Conservation (phyloP, 2,888 invertebrate species). For the Gymnocheta viridis region DNA sequence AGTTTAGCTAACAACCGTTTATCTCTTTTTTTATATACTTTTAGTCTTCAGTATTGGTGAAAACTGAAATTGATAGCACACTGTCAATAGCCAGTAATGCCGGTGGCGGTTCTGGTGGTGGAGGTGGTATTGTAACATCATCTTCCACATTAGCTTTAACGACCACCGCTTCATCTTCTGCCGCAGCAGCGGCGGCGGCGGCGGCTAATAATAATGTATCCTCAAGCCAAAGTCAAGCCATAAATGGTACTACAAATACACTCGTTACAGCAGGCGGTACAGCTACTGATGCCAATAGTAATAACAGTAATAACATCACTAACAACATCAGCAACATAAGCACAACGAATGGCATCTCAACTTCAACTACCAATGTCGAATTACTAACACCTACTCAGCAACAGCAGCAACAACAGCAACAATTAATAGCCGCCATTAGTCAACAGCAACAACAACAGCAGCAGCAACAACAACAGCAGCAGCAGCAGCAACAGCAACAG, state of each 20-base stretch:
- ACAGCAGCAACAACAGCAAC: constrained; percentile 65
- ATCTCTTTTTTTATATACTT: constrained; percentile 52
- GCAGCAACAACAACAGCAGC: constrained; percentile 65
- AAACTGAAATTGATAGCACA: constrained; percentile 84
- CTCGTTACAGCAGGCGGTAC: constrained; percentile 71
- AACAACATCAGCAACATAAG: constrained; percentile 66
- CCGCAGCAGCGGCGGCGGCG: constrained; percentile 68
- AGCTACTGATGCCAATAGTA: constrained; percentile 63
- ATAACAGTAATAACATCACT: constrained; percentile 47
- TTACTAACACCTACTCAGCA: constrained; percentile 69
- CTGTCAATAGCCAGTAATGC: constrained; percentile 77
- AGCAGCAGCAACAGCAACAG: constrained; percentile 57
- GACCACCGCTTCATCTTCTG: constrained; percentile 62
- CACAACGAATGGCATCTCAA: constrained; percentile 65
- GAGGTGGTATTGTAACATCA: constrained; percentile 60
- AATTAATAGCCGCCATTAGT: constrained; percentile 73
- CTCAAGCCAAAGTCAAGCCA: constrained; percentile 72
- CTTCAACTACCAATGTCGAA: constrained; percentile 58
- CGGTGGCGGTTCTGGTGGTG: constrained; percentile 80
- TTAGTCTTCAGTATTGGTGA: constrained; percentile 81
- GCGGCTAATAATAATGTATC: constrained; percentile 69
- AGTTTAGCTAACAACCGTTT: constrained; percentile 24
- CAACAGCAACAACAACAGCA: constrained; percentile 70
- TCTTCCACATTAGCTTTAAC: constrained; percentile 70
- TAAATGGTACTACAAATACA: constrained; percentile 71